Percentiles rank a stretch among this genome's conserved stretches.
phyloP scores from a whole-genome alignment of 2,797 vertebrate species.

The Anguilla pacifica region DNA sequence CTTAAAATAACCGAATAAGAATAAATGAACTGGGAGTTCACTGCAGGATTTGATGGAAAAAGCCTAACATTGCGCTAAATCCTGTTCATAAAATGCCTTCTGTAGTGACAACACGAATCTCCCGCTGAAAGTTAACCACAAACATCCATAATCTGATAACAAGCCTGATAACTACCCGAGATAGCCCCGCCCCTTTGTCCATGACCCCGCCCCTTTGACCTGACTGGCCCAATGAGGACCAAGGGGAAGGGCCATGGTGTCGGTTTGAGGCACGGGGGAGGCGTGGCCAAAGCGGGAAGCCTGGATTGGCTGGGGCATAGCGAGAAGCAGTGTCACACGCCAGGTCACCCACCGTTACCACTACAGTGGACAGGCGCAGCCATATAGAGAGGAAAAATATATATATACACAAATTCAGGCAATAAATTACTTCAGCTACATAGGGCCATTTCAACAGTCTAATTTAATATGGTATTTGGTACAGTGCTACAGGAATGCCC shows the following conservation, averaged over 20 bases:
- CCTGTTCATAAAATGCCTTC: neutral
- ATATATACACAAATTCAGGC: too few relatives aligned
- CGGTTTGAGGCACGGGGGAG: neutral
- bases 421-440: too few relatives aligned
- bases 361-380: too few relatives aligned
- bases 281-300: neutral
- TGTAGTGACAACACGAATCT: neutral
- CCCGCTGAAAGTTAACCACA: neutral
- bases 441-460: neutral
- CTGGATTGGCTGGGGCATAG: neutral
- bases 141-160: neutral
- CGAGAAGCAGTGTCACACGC: neutral
- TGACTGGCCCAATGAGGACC: neutral
- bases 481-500: neutral
- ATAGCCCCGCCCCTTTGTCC: neutral
- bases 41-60: neutral
- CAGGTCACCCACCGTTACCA: too few relatives aligned
- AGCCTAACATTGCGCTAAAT: neutral
- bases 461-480: neutral
- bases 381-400: too few relatives aligned
- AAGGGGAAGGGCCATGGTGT: neutral
- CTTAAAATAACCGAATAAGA: neutral
- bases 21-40: neutral
- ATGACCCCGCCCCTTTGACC: neutral
- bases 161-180: neutral